These are phyloP conservation scores for Sinosuthora webbiana DNA, from an alignment of 2,113 vertebrate species.

Conservation along the genomic window DNA sequence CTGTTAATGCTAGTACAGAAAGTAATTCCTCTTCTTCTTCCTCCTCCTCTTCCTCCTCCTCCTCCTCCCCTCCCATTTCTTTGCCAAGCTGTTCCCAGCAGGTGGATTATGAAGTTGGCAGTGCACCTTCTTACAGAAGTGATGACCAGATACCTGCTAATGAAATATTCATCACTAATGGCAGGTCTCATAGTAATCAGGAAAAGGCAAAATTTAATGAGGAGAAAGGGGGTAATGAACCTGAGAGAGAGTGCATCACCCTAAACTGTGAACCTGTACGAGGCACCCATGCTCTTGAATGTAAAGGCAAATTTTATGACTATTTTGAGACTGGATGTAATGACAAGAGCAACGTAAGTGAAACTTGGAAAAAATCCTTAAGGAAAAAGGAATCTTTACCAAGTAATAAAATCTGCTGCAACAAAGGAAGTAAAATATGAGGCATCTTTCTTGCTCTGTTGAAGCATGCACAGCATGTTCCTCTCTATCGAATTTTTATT, in stretches of 20 bases:
- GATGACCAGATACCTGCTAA: constrained; percentile 71
- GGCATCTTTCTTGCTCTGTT: constrained; percentile 6
- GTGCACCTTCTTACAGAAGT: constrained; percentile 68
- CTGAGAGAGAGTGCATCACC: constrained; percentile 61
- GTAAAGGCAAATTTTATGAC: constrained; percentile 79
- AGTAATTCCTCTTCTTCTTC: constrained; percentile 71
- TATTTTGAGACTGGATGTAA: constrained; percentile 75
- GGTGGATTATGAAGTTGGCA: constrained; percentile 73
- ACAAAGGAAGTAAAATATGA: constrained; percentile 78
- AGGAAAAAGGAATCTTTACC: constrained; percentile 75
- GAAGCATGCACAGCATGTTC: constrained; percentile 65
- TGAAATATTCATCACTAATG: constrained; percentile 73
- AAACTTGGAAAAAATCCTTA: constrained; percentile 78
- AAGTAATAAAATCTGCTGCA: constrained; percentile 75
- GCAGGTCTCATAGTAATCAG: constrained; percentile 64
- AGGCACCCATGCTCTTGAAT: constrained; percentile 66
- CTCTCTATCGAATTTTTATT: constrained; percentile 63
- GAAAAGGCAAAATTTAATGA: constrained; percentile 69
- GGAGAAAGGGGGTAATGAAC: constrained; percentile 58
- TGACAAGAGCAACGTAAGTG: constrained; percentile 72
- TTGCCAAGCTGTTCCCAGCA: constrained; percentile 79
- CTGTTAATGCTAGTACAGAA: constrained; percentile 77
- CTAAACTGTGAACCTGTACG: constrained; percentile 73
- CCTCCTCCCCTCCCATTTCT: constrained; percentile 63
- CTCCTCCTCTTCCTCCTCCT: constrained; percentile 50